Conservation (phyloP, 2,797 vertebrate genomes). For the Heteromormyrus szaboi region DNA sequence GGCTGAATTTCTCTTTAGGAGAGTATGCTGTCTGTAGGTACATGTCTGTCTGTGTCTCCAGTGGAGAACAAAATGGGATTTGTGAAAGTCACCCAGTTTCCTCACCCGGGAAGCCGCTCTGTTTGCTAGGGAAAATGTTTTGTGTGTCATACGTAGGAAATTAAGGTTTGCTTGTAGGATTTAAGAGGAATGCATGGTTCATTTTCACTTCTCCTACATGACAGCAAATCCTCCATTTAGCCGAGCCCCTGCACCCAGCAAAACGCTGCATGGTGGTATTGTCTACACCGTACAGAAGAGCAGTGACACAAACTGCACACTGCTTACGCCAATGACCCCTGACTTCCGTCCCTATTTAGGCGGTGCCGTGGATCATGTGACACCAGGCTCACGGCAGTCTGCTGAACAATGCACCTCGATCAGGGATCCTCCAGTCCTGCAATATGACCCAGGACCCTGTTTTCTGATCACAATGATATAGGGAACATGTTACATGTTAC, state of each 20-base stretch:
- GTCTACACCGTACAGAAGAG: constrained; percentile 51
- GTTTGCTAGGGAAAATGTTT: neutral
- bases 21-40: neutral
- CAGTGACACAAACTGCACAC: constrained; percentile 45
- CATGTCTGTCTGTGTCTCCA: neutral
- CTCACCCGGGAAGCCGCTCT: neutral
- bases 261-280: constrained; percentile 46
- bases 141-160: constrained; percentile 38
- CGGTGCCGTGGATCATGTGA: constrained; percentile 43
- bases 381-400: constrained; percentile 40
- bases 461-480: constrained; percentile 36
- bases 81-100: neutral
- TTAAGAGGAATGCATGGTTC: constrained; percentile 36
- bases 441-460: constrained; percentile 43
- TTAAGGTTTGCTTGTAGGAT: constrained; percentile 46
- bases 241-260: constrained; percentile 31
- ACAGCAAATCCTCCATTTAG: constrained; percentile 27
- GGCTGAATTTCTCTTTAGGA: neutral
- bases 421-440: constrained; percentile 40
- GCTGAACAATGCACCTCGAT: constrained; percentile 34
- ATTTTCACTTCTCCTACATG: constrained; percentile 39
- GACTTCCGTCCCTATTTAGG: constrained; percentile 48
- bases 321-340: constrained; percentile 45
- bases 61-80: neutral
- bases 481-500: constrained; percentile 21